Evolutionary conservation across 2,888 invertebrate genomes (phyloP).

Genomic region (Pandemis heparana): DNA sequence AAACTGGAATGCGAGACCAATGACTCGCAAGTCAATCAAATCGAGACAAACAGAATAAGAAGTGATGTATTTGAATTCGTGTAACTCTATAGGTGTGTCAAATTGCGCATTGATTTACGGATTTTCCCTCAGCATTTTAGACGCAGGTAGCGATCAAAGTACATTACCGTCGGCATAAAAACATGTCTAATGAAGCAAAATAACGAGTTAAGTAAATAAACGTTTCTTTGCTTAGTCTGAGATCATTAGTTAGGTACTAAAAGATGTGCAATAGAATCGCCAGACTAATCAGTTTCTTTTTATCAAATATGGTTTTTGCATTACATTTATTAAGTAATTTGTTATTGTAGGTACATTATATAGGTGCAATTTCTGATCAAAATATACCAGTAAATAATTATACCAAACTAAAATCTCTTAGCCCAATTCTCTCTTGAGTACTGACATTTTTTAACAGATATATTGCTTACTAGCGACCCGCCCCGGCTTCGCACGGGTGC

Average conservation of each 20-base stretch:
- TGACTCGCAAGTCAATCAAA: conserved; percentile 31
- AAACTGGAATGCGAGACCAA: conserved; percentile 22
- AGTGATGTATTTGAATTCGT: conserved; percentile 17
- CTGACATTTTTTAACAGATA: no score
- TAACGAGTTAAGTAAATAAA: neutral
- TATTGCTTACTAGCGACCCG: no score
- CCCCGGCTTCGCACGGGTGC: no score
- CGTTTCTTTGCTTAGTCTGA: conserved; percentile 10
- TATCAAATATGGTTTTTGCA: neutral
- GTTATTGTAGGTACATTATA: neutral
- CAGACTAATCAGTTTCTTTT: conserved; percentile 3
- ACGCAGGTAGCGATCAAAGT: conserved; percentile 19
- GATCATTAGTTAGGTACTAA: conserved; percentile 3
- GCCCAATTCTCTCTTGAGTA: no score
- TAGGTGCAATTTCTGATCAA: no score
- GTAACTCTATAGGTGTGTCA: conserved; percentile 33
- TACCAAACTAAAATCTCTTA: no score
- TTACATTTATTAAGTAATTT: no score
- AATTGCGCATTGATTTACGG: conserved; percentile 33
- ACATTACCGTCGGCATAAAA: conserved; percentile 30
- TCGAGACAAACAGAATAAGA: conserved; percentile 26
- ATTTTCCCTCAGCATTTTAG: conserved; percentile 16
- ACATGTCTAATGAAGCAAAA: neutral
- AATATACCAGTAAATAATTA: no score
- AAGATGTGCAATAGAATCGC: conserved; percentile 1